These are phyloP conservation scores for Machaerirhynchus nigripectus DNA, from an alignment of 2,113 vertebrate species.

Conservation along the genomic window DNA sequence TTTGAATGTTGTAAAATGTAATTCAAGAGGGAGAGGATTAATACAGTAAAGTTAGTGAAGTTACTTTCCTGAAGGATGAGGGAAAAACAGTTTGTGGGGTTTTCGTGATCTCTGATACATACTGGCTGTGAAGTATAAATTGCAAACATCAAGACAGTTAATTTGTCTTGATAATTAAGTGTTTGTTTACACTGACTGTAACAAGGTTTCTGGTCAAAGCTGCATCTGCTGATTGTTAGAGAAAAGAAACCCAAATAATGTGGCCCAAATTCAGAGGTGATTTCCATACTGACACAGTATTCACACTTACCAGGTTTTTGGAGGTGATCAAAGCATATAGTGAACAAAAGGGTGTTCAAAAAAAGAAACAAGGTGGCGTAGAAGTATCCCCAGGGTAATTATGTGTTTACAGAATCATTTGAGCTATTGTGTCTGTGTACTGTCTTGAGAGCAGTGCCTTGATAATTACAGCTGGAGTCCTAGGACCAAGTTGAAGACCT, in stretches of 20 bases:
- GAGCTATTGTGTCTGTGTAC: neutral
- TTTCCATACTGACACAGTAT: neutral
- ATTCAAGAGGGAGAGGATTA: neutral
- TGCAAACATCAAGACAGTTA: neutral
- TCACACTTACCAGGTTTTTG: neutral
- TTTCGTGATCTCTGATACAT: neutral
- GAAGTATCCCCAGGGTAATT: neutral
- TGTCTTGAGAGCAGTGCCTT: constrained; percentile 43
- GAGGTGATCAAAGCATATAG: neutral
- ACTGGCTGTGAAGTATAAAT: neutral
- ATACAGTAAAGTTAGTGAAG: neutral
- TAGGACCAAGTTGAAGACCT: constrained; percentile 25
- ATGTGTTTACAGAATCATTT: constrained; percentile 29
- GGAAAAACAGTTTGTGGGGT: neutral
- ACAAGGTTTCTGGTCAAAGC: neutral
- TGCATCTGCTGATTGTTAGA: neutral
- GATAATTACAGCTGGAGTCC: constrained; percentile 17
- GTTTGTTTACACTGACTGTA: neutral
- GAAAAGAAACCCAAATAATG: neutral
- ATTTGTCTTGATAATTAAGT: neutral
- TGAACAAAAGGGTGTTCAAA: neutral
- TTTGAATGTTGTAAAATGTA: neutral
- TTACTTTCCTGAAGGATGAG: neutral
- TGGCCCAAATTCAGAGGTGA: neutral
- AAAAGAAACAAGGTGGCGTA: neutral